These are phyloP conservation scores for Chromoteleia sp. DNA, from an alignment of 2,888 invertebrate genomes.

Conservation along the genomic window DNA sequence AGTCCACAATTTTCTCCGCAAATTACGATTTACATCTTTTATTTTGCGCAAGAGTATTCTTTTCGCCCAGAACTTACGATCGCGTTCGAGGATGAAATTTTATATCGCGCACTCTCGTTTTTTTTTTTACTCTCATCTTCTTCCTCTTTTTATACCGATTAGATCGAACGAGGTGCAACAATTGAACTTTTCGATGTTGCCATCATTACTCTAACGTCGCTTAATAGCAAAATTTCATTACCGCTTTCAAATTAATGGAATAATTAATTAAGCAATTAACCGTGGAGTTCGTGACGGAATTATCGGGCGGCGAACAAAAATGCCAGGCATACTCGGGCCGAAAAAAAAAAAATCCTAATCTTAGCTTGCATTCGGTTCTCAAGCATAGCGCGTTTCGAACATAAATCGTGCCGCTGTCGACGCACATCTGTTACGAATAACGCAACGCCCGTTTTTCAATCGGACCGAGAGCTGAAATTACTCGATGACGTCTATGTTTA, in stretches of 20 bases:
- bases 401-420: slow-evolving; percentile 67
- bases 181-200: too few species aligned
- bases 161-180: too few species aligned
- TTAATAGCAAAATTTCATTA: too few species aligned
- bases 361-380: slow-evolving; percentile 61
- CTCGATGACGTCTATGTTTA: slow-evolving; percentile 70
- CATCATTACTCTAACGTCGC: too few species aligned
- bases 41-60: slow-evolving; percentile 12
- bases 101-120: neutral
- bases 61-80: neutral
- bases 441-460: slow-evolving; percentile 70
- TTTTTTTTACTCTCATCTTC: too few species aligned
- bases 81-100: slow-evolving; percentile 4
- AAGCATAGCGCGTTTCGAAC: slow-evolving; percentile 45
- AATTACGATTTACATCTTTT: slow-evolving; percentile 51
- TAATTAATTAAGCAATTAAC: slow-evolving; percentile 32
- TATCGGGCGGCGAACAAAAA: slow-evolving; percentile 36
- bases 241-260: slow-evolving; percentile 13
- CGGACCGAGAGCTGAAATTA: slow-evolving; percentile 60
- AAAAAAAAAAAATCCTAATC: slow-evolving; percentile 54
- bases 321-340: slow-evolving; percentile 29
- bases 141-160: too few species aligned
- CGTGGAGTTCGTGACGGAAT: slow-evolving; percentile 26
- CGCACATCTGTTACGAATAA: slow-evolving; percentile 72
- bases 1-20: slow-evolving; percentile 31